These are phyloP conservation scores for Gorsachius goisagi DNA, from an alignment of 2,113 vertebrate species.

Conservation along the genomic window DNA sequence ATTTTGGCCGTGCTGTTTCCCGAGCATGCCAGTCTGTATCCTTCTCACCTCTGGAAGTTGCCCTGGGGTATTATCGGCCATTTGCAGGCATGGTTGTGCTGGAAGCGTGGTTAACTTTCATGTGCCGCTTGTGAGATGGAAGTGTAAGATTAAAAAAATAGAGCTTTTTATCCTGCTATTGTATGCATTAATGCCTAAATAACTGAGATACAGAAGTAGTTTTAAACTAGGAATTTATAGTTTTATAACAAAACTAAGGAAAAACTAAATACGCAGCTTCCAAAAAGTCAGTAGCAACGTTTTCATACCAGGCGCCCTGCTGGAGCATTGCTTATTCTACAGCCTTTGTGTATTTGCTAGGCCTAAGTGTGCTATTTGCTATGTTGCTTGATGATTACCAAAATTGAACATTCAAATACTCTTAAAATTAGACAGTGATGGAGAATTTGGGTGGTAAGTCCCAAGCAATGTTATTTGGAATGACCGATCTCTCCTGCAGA, in stretches of 20 bases:
- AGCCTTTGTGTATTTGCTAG: neutral
- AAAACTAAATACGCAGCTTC: neutral
- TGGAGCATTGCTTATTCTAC: neutral
- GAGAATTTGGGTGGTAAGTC: neutral
- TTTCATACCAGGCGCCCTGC: accelerated
- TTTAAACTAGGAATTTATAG: neutral
- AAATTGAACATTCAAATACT: neutral
- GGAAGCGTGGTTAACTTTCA: accelerated
- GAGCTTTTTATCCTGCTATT: neutral
- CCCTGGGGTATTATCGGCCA: accelerated
- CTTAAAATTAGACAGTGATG: neutral
- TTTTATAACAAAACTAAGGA: neutral
- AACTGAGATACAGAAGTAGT: neutral
- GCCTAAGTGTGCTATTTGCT: neutral
- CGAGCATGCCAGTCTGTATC: accelerated
- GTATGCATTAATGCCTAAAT: neutral
- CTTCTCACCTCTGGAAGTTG: neutral
- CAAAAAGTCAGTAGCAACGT: neutral
- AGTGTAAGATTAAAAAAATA: neutral
- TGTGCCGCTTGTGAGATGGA: accelerated
- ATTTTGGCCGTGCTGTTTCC: neutral
- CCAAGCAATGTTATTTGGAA: neutral
- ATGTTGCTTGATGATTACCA: neutral
- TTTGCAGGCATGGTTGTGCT: neutral
- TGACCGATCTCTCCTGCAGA: neutral